A percentile compares a stretch with the other conserved stretches of the same genome.
Evolutionary conservation across 2,113 vertebrate genomes (phyloP).

Genomic region (mouse (Mus musculus)): DNA sequence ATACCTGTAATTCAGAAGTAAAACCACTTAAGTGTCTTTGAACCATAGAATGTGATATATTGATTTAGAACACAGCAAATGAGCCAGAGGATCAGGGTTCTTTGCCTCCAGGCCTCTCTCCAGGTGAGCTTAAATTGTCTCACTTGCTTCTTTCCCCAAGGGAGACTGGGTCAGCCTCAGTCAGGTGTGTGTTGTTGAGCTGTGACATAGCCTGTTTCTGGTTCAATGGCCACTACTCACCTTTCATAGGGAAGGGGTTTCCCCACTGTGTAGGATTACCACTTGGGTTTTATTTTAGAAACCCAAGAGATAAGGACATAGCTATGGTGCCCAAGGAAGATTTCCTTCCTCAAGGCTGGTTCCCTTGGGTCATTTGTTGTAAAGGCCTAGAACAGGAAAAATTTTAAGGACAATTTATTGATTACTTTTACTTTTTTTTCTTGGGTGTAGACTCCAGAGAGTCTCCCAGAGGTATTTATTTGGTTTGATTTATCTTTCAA

Average conservation of each 20-base stretch:
- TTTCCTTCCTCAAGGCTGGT: background rate
- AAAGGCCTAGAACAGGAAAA: background rate
- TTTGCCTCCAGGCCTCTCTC: constrained; percentile 66
- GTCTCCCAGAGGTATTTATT: constrained; percentile 11
- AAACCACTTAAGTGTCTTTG: constrained; percentile 38
- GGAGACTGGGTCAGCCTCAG: constrained; percentile 55
- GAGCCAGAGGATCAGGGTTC: background rate
- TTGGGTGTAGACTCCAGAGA: constrained; percentile 11
- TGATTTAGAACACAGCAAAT: constrained; percentile 54
- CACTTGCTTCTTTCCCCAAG: constrained; percentile 61
- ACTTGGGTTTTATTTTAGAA: constrained; percentile 47
- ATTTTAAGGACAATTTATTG: constrained; percentile 27
- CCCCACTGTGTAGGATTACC: background rate
- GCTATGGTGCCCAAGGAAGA: background rate
- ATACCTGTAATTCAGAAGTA: constrained; percentile 38
- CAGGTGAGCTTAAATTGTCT: constrained; percentile 70
- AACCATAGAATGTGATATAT: background rate
- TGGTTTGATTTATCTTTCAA: constrained; percentile 60
- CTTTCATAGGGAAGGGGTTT: constrained; percentile 28
- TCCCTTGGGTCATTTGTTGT: background rate
- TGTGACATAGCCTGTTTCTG: constrained; percentile 64
- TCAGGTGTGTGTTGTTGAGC: constrained; percentile 27
- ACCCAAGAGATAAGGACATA: background rate
- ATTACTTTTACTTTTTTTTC: background rate
- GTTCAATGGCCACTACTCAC: constrained; percentile 56